phyloP scores from a whole-genome alignment of 2,797 vertebrate genomes.

The Rhinella marina region DNA sequence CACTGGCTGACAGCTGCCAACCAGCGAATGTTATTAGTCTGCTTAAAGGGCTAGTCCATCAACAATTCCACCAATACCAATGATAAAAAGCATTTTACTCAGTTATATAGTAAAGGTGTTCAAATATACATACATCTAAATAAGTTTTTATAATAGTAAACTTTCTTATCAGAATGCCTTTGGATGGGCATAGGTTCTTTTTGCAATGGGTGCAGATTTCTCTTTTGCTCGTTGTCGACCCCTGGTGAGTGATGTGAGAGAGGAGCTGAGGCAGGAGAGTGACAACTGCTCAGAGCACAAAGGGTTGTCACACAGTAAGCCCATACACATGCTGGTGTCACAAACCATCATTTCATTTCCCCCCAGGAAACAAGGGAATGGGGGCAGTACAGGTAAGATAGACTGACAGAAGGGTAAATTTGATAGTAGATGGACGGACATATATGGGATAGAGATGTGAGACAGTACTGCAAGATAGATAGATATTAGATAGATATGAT shows the following conservation, averaged over 20 bases:
- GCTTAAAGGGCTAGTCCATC: neutral
- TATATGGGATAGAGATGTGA: too few relatives aligned
- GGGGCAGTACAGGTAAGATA: too few relatives aligned
- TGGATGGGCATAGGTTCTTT: neutral
- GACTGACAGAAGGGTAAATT: too few relatives aligned
- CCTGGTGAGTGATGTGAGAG: neutral
- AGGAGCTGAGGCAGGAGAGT: neutral
- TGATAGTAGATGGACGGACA: too few relatives aligned
- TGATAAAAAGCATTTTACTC: neutral
- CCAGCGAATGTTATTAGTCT: neutral
- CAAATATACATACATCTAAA: neutral
- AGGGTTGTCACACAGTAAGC: neutral
- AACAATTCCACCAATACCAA: neutral
- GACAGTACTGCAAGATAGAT: neutral
- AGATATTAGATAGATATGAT: neutral
- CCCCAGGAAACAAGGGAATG: too few relatives aligned
- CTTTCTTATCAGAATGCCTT: neutral
- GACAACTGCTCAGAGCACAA: neutral
- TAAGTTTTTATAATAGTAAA: neutral
- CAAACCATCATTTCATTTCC: too few relatives aligned
- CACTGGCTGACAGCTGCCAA: neutral
- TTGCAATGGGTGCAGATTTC: neutral
- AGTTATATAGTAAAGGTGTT: neutral
- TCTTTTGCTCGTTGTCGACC: neutral
- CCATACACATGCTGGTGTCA: neutral